Percentiles rank a stretch among this genome's conserved stretches.
phyloP scores from a whole-genome alignment of 2,113 vertebrate species.

The Neofelis nebulosa region DNA sequence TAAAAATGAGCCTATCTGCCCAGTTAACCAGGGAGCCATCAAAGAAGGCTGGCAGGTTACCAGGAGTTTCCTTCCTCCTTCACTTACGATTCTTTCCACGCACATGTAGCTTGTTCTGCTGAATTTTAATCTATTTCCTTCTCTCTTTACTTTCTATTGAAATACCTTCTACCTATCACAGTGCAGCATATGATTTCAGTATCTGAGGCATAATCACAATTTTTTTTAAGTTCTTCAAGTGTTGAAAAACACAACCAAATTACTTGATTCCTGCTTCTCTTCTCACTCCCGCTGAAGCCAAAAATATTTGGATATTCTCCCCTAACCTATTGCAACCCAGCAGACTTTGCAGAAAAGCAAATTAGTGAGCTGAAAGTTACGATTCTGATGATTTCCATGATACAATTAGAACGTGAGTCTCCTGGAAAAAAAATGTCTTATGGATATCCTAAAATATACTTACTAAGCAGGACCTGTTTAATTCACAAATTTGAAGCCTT shows the following conservation, averaged over 20 bases:
- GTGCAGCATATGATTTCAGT: background rate
- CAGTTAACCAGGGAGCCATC: background rate
- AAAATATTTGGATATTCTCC: background rate
- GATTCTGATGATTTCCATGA: background rate
- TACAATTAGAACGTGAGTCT: conserved; percentile 6
- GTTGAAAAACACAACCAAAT: background rate
- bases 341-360: background rate
- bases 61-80: background rate
- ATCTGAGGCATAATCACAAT: background rate
- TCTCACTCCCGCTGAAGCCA: background rate
- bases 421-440: background rate
- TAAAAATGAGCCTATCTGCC: background rate
- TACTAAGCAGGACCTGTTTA: background rate
- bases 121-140: background rate
- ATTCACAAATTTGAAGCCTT: background rate
- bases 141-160: background rate
- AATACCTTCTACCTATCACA: background rate
- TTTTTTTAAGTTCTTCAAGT: background rate
- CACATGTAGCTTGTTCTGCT: background rate
- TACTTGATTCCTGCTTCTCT: background rate
- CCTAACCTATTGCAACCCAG: background rate
- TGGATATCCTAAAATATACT: background rate
- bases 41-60: background rate
- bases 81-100: background rate
- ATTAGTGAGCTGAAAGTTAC: background rate